These are phyloP conservation scores for Dolichopus griseipennis DNA, from an alignment of 2,888 invertebrate genomes.

Conservation along the genomic window DNA sequence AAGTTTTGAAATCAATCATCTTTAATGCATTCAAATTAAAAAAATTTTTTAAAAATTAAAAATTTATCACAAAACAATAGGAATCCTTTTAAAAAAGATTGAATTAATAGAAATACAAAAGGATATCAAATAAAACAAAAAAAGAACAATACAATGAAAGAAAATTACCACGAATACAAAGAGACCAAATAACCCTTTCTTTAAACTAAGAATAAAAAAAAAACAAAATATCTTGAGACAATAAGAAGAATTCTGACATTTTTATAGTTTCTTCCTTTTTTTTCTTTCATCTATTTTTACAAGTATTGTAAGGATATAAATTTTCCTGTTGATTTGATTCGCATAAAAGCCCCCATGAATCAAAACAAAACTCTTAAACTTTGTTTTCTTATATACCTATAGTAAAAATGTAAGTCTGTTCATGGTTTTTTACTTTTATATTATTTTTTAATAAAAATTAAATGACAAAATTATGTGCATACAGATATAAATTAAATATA, in stretches of 20 bases:
- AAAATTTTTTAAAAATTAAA: no score
- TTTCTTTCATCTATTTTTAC: neutral
- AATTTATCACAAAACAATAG: no score
- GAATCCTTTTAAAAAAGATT: neutral
- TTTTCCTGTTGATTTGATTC: slow-evolving; percentile 3
- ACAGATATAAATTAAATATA: neutral
- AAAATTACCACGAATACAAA: neutral
- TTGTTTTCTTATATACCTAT: no score
- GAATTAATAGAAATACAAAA: neutral
- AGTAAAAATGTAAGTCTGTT: no score
- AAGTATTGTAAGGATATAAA: neutral
- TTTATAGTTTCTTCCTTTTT: no score
- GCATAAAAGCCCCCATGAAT: slow-evolving; percentile 6
- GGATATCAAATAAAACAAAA: neutral
- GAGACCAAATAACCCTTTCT: neutral
- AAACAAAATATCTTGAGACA: no score
- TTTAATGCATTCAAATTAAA: neutral
- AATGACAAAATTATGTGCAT: neutral
- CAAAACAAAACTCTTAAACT: neutral
- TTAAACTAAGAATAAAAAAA: neutral
- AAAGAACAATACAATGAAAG: neutral
- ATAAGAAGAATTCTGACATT: no score
- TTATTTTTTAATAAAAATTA: no score
- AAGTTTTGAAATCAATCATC: neutral
- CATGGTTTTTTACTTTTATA: no score